A percentile compares a stretch with the other conserved stretches of the same genome.
Conservation (phyloP, 2,888 invertebrate species). For the Gymnosoma rotundatum region DNA sequence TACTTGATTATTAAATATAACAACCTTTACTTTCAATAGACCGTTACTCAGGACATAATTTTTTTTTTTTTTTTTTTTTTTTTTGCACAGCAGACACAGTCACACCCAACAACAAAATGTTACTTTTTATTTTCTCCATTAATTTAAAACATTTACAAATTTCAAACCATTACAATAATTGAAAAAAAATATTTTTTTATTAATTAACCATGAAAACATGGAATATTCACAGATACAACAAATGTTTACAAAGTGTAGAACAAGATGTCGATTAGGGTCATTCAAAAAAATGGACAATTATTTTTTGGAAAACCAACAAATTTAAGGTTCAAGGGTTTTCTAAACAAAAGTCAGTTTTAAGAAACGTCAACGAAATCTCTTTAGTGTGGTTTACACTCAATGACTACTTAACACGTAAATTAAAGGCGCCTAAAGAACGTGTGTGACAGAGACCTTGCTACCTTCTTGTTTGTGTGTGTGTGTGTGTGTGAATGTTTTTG, state of each 20-base stretch:
- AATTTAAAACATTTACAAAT: too few species aligned
- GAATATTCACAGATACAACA: background rate
- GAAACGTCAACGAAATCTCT: background rate
- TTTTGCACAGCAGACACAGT: too few species aligned
- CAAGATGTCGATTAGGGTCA: background rate
- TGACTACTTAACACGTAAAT: slow-evolving; percentile 56
- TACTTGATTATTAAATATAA: too few species aligned
- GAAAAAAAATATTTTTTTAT: too few species aligned
- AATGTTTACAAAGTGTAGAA: background rate
- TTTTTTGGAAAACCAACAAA: too few species aligned
- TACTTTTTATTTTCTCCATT: too few species aligned
- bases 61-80: too few species aligned
- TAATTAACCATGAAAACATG: background rate
- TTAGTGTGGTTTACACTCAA: background rate
- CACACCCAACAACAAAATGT: too few species aligned
- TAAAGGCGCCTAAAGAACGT: slow-evolving; percentile 45
- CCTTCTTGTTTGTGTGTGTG: background rate
- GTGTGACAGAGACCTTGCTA: slow-evolving; percentile 10
- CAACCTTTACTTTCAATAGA: too few species aligned
- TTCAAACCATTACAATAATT: too few species aligned
- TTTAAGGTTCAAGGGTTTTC: background rate
- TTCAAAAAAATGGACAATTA: background rate
- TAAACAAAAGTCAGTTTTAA: slow-evolving; percentile 11
- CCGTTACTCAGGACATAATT: too few species aligned
- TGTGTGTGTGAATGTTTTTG: background rate